Evolutionary conservation across 2,797 vertebrate species (phyloP).

Genomic region (Pteronotus mesoamericanus): DNA sequence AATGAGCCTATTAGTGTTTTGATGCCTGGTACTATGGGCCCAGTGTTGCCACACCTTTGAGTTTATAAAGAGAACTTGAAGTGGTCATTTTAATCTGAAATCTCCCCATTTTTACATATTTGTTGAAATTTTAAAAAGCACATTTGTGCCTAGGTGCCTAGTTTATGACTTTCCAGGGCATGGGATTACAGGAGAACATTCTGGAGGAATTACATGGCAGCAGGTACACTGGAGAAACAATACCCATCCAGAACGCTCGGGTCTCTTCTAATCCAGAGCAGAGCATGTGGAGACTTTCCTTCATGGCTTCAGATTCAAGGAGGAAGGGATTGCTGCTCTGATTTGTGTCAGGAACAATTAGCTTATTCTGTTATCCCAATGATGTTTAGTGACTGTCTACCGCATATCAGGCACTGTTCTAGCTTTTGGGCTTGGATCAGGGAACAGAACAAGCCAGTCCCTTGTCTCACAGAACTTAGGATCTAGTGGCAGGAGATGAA

Average conservation of each 20-base stretch:
- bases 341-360: not conserved
- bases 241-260: not conserved
- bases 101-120: not conserved
- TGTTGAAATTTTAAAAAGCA: not conserved
- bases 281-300: not conserved
- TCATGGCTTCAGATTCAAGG: not conserved
- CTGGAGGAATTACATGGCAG: not conserved
- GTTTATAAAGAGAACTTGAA: not conserved
- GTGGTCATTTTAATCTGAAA: not conserved
- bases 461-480: not conserved
- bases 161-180: not conserved
- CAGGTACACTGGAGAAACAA: not conserved
- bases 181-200: not conserved
- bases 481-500: not conserved
- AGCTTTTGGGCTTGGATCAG: not conserved
- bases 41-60: not conserved
- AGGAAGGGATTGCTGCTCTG: not conserved
- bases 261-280: not conserved
- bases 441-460: not conserved
- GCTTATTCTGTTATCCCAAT: not conserved
- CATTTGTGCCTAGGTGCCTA: not conserved
- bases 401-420: not conserved
- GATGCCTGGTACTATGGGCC: not conserved
- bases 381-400: not conserved
- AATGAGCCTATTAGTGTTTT: not conserved